Percentiles rank a stretch among this genome's conserved stretches.
Conservation (phyloP, 2,113 vertebrate species). For the Amphiprion percula region DNA sequence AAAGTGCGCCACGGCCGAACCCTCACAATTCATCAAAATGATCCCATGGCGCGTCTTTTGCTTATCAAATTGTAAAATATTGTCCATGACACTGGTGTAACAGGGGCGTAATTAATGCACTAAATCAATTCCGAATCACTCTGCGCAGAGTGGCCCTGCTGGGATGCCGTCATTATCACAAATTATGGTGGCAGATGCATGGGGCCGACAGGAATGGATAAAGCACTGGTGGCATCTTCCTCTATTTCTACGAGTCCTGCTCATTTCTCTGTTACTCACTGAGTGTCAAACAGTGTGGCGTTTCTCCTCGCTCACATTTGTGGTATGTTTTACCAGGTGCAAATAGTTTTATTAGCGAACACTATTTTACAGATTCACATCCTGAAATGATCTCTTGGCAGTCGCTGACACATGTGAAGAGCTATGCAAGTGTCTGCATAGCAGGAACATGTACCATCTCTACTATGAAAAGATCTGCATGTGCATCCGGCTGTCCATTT, state of each 20-base stretch:
- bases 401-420: not conserved
- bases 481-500: no score
- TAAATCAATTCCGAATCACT: constrained; percentile 81
- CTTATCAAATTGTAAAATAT: constrained; percentile 85
- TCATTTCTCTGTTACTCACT: constrained; percentile 24
- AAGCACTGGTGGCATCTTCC: not conserved
- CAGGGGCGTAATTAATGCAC: constrained; percentile 80
- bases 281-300: constrained; percentile 13
- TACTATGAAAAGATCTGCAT: no score
- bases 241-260: not conserved
- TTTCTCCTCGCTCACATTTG: constrained; percentile 29
- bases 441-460: no score
- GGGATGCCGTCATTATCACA: constrained; percentile 75
- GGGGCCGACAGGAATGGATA: constrained; percentile 52
- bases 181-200: constrained; percentile 74
- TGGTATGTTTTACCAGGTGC: constrained; percentile 35
- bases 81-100: constrained; percentile 78
- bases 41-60: constrained; percentile 74
- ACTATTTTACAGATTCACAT: constrained; percentile 27
- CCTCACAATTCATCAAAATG: constrained; percentile 72
- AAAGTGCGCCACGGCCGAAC: constrained; percentile 56
- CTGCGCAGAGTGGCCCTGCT: constrained; percentile 66
- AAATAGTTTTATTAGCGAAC: constrained; percentile 42
- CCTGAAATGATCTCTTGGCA: constrained; percentile 11
- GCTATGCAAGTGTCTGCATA: no score